Evolutionary conservation across 1,140 invertebrate genomes (phyloP).

Genomic region (Pogonognathellus flavescens): DNA sequence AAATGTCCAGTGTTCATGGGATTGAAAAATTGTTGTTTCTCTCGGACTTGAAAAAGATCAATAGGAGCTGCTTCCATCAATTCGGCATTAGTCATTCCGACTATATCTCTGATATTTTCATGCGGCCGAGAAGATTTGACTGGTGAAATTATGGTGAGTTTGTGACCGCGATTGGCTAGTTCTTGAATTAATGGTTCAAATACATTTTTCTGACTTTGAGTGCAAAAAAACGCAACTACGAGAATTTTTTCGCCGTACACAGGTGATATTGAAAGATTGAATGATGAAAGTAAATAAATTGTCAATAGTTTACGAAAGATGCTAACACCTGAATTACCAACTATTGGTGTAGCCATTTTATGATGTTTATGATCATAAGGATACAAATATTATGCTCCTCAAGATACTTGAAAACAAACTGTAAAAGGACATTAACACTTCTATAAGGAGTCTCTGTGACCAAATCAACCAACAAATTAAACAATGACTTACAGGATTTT

Average conservation of each 20-base stretch:
- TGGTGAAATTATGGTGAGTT: conserved; percentile 70
- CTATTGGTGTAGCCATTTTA: too few species aligned
- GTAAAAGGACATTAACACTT: too few species aligned
- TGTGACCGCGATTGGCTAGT: conserved; percentile 70
- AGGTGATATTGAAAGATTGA: too few species aligned
- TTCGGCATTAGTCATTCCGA: background rate
- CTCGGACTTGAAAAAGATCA: conserved; percentile 52
- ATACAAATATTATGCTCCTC: too few species aligned
- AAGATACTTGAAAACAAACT: too few species aligned
- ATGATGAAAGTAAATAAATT: too few species aligned
- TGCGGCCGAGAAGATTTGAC: background rate
- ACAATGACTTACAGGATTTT: too few species aligned
- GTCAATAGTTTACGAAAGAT: too few species aligned
- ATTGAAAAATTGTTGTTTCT: background rate
- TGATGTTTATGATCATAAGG: too few species aligned
- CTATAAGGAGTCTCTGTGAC: too few species aligned
- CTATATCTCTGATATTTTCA: conserved; percentile 54
- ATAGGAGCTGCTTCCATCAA: background rate
- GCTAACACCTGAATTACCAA: too few species aligned
- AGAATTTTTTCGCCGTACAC: conserved; percentile 65
- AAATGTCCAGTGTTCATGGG: background rate
- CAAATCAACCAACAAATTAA: too few species aligned
- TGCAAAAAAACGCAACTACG: conserved; percentile 69
- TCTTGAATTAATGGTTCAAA: conserved; percentile 68
- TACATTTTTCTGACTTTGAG: conserved; percentile 70